Base-by-base conservation (phyloP, 2,888 invertebrate species). In the Orchesella flavescens region DNA sequence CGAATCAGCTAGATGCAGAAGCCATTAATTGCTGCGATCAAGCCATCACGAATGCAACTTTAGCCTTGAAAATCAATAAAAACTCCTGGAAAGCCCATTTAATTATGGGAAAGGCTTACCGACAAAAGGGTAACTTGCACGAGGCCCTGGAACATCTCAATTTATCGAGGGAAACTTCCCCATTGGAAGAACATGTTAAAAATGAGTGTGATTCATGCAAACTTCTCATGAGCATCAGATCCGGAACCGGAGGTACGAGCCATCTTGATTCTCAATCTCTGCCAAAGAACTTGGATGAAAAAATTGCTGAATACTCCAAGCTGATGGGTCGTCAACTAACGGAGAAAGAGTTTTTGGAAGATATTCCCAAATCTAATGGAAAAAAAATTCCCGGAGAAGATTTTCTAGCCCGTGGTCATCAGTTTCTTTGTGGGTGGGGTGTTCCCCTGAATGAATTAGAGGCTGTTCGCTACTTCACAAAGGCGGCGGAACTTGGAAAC, bases 61-160 rank as follows among this genome's bases (percentile, higher is more conserved):
- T 63, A 0, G 72, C 68, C 1, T 34, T 85, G 10, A 43, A 69
- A 15, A 13, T 76, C 0, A 68, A 72, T 7, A 69, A 73, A 0
- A 21, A 24, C 17, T 86, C 82, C 59, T 82, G 74, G 66, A 78
- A 59, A 43, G 86, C 81, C 1, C 79, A 86, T 59, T 53, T n/a
- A 15, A 53, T 84, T 4, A 17, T 77, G 7, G 86, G 23, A 0
- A 7, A 43, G 10, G 53, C n/a, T 23, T 74, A 82, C 46, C 12
- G 57, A 49, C 4, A 2, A 9, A 34, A 46, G 19, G 10, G 72
- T 7, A 69, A 79, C 13, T 78, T 74, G 15, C 12, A 63, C 0
- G 12, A 79, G 43, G 86, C 86, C 7, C 13, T 84, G n/a, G 7
- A 46, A 1, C 46, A 79, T 44, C 53, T 46, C 21, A 44, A 63